Conservation (phyloP, 2,888 invertebrate genomes). For the Nomada hirtipes region DNA sequence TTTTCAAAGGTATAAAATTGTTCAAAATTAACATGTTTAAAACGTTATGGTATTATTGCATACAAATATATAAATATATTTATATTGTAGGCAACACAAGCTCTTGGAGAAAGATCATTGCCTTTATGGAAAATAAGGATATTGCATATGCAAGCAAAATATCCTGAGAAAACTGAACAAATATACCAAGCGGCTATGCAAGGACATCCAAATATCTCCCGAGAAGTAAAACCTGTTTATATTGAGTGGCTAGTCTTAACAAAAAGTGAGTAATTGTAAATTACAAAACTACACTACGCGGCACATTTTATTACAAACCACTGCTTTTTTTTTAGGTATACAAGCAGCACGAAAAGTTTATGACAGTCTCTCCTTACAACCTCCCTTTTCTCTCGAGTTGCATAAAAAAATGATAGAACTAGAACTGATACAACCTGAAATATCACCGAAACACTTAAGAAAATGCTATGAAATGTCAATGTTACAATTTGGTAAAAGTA, state of each 20-base stretch:
- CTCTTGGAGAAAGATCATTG: constrained; percentile 82
- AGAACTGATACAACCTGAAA: constrained; percentile 83
- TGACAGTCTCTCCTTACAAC: constrained; percentile 86
- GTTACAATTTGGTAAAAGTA: constrained; percentile 88
- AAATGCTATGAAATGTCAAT: constrained; percentile 87
- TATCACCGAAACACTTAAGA: constrained; percentile 80
- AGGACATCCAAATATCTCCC: constrained; percentile 85
- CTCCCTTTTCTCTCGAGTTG: constrained; percentile 87
- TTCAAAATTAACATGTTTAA: not conserved
- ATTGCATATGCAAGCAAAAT: constrained; percentile 79
- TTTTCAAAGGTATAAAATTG: constrained; percentile 81
- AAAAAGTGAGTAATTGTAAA: constrained; percentile 75
- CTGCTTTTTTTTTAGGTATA: constrained; percentile 81
- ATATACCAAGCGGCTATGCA: constrained; percentile 84
- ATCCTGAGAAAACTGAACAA: constrained; percentile 81
- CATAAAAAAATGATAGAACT: constrained; percentile 87
- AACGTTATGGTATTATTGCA: too few relatives aligned
- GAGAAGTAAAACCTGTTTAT: constrained; percentile 87
- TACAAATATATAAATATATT: not conserved
- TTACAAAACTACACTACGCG: not conserved
- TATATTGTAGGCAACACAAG: constrained; percentile 76
- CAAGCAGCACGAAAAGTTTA: constrained; percentile 88
- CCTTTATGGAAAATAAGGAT: constrained; percentile 85
- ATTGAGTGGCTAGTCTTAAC: constrained; percentile 86
- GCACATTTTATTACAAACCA: not conserved